Percentiles rank a stretch among this genome's conserved stretches.
phyloP scores from a whole-genome alignment of 1,140 invertebrate genomes.

The Leptonema lineaticorne region DNA sequence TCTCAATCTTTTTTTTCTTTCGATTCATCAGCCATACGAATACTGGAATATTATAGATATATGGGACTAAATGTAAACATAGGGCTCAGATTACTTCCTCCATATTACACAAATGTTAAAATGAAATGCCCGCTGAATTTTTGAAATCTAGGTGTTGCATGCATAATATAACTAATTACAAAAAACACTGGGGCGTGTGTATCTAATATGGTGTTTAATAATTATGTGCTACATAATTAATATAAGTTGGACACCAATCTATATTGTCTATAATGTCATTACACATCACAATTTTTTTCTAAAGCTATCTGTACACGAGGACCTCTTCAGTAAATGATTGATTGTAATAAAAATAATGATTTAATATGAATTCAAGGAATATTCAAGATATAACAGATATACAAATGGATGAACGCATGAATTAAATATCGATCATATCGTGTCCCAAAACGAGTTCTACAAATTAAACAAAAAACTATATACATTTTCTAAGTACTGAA shows the following conservation, averaged over 20 bases:
- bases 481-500: slow-evolving; percentile 32
- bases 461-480: slow-evolving; percentile 47
- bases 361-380: not conserved
- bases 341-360: not conserved
- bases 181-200: slow-evolving; percentile 10
- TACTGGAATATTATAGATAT: slow-evolving; percentile 47
- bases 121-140: not conserved
- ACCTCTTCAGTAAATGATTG: slow-evolving; percentile 6
- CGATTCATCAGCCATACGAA: slow-evolving; percentile 56
- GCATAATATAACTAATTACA: slow-evolving; percentile 11
- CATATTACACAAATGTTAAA: not conserved
- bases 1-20: too few relatives aligned
- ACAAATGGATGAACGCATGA: not conserved
- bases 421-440: not conserved
- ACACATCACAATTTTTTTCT: slow-evolving; percentile 58
- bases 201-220: slow-evolving; percentile 27
- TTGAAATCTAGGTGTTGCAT: slow-evolving; percentile 9
- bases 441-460: slow-evolving; percentile 43
- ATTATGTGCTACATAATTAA: slow-evolving; percentile 38
- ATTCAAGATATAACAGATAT: not conserved
- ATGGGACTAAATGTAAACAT: slow-evolving; percentile 16
- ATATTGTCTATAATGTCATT: slow-evolving; percentile 58
- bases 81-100: slow-evolving; percentile 4
- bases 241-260: slow-evolving; percentile 57
- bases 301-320: slow-evolving; percentile 56